A percentile compares a stretch with the other conserved stretches of the same genome.
Evolutionary conservation across 2,888 invertebrate genomes (phyloP).

Genomic region (Conistra vaccinii): DNA sequence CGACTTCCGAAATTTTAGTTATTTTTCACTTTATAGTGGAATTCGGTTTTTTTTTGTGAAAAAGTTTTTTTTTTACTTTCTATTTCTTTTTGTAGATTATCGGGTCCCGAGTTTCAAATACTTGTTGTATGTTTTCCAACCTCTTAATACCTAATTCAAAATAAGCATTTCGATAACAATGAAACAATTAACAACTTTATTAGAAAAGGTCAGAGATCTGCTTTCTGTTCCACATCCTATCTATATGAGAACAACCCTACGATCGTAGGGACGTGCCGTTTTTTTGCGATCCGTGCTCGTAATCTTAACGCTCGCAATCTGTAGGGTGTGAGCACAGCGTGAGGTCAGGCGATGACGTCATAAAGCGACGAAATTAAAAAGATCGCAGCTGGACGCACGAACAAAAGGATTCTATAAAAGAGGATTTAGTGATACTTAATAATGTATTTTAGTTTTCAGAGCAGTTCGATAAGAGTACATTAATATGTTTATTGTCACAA

Average conservation of each 20-base stretch:
- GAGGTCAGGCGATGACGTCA: constrained; percentile 55
- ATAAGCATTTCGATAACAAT: not conserved
- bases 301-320: constrained; percentile 60
- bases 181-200: too few relatives aligned
- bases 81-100: too few relatives aligned
- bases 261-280: constrained; percentile 30
- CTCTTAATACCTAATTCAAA: not conserved
- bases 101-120: not conserved
- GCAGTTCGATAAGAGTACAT: constrained; percentile 4
- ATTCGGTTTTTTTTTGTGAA: too few relatives aligned
- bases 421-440: constrained; percentile 46
- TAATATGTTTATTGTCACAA: constrained; percentile 11
- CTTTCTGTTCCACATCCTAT: not conserved
- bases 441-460: constrained; percentile 31
- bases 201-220: not conserved
- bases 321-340: constrained; percentile 56
- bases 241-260: constrained; percentile 13
- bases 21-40: too few relatives aligned
- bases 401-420: constrained; percentile 61
- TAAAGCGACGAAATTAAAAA: constrained; percentile 66
- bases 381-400: constrained; percentile 63
- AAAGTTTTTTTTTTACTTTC: too few relatives aligned
- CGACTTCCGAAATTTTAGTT: too few relatives aligned
- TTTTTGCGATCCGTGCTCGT: constrained; percentile 48
- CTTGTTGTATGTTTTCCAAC: not conserved